Conservation (phyloP, 2,797 vertebrate genomes). For the Onychomys arenicola region DNA sequence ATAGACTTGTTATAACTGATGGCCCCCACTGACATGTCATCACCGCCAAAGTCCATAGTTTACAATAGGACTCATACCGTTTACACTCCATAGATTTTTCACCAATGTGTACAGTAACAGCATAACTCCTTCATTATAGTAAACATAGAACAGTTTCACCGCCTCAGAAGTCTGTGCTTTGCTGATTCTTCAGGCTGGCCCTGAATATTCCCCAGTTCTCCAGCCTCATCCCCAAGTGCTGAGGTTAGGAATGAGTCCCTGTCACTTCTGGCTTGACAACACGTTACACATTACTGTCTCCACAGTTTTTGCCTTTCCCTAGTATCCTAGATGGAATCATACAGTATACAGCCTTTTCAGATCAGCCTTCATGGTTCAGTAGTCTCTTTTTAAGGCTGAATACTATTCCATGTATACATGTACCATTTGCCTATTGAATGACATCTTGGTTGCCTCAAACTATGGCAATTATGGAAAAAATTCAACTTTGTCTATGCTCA, state of each 20-base stretch:
- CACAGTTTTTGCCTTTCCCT: neutral
- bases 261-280: neutral
- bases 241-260: neutral
- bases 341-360: neutral
- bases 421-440: neutral
- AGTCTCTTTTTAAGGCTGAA: neutral
- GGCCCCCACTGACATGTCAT: neutral
- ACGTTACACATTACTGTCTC: neutral
- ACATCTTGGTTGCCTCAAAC: neutral
- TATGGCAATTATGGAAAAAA: conserved; percentile 7
- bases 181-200: neutral
- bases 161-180: neutral
- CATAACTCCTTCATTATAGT: neutral
- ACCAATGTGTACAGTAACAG: neutral
- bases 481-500: neutral
- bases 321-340: conserved; percentile 24
- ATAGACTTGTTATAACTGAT: neutral
- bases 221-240: neutral
- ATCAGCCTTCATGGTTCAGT: neutral
- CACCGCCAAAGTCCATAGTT: neutral
- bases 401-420: neutral
- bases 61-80: neutral
- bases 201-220: neutral
- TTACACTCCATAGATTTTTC: neutral
- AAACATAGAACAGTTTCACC: neutral